These are phyloP conservation scores for Gasterosteus nipponicus DNA, from an alignment of 2,113 vertebrate species.

Conservation along the genomic window DNA sequence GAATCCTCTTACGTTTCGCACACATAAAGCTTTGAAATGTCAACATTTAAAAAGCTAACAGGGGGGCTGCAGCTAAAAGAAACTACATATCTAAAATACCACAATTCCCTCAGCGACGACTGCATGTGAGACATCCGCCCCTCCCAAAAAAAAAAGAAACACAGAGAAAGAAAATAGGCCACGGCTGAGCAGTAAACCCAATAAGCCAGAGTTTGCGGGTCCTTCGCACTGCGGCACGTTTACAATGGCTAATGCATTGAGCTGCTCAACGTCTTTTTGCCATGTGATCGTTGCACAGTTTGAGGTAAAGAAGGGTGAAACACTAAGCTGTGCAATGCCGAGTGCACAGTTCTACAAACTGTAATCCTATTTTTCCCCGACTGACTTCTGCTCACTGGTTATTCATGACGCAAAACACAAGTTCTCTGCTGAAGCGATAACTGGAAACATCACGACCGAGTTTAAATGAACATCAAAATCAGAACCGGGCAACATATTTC, in stretches of 20 bases:
- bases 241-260: slow-evolving; percentile 16
- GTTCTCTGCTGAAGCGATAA: neutral
- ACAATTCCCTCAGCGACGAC: slow-evolving; percentile 8
- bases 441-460: neutral
- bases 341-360: slow-evolving; percentile 52
- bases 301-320: slow-evolving; percentile 14
- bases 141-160: slow-evolving; percentile 34
- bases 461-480: neutral
- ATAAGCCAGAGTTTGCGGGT: neutral
- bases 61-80: slow-evolving; percentile 14
- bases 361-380: slow-evolving; percentile 49
- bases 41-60: neutral
- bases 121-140: slow-evolving; percentile 17
- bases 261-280: slow-evolving; percentile 32
- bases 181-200: neutral
- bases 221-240: neutral
- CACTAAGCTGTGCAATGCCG: slow-evolving; percentile 31
- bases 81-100: slow-evolving; percentile 38
- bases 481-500: neutral
- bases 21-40: slow-evolving; percentile 11
- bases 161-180: slow-evolving; percentile 12
- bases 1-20: neutral
- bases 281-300: slow-evolving; percentile 51
- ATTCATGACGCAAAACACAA: slow-evolving; percentile 11
- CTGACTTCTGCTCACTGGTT: slow-evolving; percentile 37